Conservation (phyloP, 1,140 invertebrate species). For the Pogonognathellus flavescens region DNA sequence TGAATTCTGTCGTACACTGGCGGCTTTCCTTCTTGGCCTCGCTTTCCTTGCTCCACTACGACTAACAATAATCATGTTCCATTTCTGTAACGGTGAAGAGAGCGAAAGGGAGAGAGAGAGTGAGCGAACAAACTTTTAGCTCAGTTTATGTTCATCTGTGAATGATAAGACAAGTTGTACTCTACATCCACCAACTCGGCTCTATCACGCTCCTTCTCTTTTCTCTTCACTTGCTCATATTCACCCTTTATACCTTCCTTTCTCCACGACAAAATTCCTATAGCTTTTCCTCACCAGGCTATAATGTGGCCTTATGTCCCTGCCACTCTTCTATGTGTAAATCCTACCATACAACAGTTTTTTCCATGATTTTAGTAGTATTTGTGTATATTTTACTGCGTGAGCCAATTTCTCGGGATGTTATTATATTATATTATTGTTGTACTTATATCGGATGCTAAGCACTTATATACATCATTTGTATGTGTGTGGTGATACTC, state of each 20-base stretch:
- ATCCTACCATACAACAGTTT: no score
- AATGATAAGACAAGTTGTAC: constrained; percentile 42
- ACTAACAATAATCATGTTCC: constrained; percentile 21
- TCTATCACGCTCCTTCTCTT: no score
- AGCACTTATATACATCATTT: no score
- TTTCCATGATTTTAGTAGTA: no score
- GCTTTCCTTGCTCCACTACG: background rate
- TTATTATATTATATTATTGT: no score
- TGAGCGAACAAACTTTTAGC: constrained; percentile 40
- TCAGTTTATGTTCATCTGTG: constrained; percentile 55
- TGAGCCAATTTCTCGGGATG: no score
- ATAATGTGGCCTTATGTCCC: background rate
- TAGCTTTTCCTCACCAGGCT: no score
- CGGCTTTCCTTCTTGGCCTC: background rate
- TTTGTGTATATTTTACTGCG: no score
- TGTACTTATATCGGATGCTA: no score
- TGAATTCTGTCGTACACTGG: constrained; percentile 3
- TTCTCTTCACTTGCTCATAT: background rate
- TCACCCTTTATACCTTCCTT: background rate
- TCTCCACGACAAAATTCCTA: no score
- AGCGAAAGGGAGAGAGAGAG: no score
- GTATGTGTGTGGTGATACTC: no score
- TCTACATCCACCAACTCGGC: background rate
- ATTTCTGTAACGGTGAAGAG: constrained; percentile 26
- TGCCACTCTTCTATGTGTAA: background rate